A percentile compares a stretch with the other conserved stretches of the same genome.
Conservation (phyloP, 2,113 vertebrate species). For the Hippocampus abdominalis region DNA sequence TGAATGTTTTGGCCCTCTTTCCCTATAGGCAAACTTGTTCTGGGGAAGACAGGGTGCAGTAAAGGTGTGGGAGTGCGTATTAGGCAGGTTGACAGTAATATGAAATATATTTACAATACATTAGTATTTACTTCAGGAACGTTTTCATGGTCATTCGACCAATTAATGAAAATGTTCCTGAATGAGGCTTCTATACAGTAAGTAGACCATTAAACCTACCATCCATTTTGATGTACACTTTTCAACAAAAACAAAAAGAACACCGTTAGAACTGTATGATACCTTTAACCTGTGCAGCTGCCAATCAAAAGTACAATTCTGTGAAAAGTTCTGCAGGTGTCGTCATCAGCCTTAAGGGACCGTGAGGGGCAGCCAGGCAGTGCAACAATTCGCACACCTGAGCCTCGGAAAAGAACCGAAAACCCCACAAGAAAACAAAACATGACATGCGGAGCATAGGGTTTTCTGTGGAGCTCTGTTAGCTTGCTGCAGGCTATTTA, state of each 20-base stretch:
- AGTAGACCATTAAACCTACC: background rate
- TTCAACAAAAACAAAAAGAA: background rate
- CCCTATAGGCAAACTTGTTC: conserved; percentile 90
- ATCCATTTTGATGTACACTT: background rate
- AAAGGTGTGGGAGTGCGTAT: background rate
- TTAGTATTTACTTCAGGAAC: background rate
- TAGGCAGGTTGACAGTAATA: background rate
- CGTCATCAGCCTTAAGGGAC: conserved; percentile 46
- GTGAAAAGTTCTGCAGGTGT: conserved; percentile 34
- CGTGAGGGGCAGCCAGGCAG: conserved; percentile 29
- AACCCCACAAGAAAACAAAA: conserved; percentile 56
- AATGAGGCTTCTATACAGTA: background rate
- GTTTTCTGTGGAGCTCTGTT: conserved; percentile 36
- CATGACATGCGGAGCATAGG: conserved; percentile 56
- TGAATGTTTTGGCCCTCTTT: conserved; percentile 74
- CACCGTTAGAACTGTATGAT: background rate
- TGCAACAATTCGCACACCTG: conserved; percentile 40
- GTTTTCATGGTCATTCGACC: background rate
- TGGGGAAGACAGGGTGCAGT: conserved; percentile 42
- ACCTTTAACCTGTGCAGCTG: conserved; percentile 35
- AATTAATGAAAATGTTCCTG: background rate
- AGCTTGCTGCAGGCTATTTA: conserved; percentile 48
- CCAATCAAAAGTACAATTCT: conserved; percentile 27
- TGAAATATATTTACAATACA: background rate
- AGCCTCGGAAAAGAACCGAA: conserved; percentile 46